Evolutionary conservation across 2,888 invertebrate genomes (phyloP), one percentile per base, ranked within the genome.

Genomic region (Ashinkailepas kermadecensis): DNA sequence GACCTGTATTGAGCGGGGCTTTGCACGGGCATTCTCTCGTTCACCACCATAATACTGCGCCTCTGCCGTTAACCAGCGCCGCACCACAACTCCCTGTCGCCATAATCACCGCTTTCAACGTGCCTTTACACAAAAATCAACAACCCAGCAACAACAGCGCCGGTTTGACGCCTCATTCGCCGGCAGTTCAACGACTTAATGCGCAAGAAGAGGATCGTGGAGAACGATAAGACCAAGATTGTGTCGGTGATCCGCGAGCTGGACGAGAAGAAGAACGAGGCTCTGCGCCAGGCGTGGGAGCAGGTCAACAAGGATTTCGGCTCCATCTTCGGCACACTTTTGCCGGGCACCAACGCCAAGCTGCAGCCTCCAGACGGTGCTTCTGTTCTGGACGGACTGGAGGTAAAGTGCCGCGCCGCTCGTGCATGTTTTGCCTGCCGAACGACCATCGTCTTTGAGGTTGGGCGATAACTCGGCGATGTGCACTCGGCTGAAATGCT

Each of bases 281-380:
- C 95, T 15, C 89, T 99, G 23, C 89, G 92, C 81, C 89, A 91
- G 81, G 98, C 99, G 6, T 95, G 94, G 91, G 91, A 92, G 85
- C 92, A 92, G 86, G 96, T 99, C 0, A 96, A 96, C 87, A 90
- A 91, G 86, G 97, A 99, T 89, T 99, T 99, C 88, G 95, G 95
- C 15, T 93, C 95, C 59, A 99, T 99, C 87, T 99, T 99, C 89
- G 92, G 92, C 83, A 93, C 94, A 3, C 89, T 99, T 83, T 89
- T 99, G 85, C 96, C 97, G 4, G 97, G 97, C 0, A 94, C 98
- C 0, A 90, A 93, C 85, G 97, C 98, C 0, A 91, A 92, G 86
- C 90, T 99, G n/a, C 90, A 91, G 83, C 93, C 96, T 25, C 92
- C 92, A 0, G 90, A 91, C n/a, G 93, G 93, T 4, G 89, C 90